Conservation (phyloP, 2,797 vertebrate species). For the Pterois miles region DNA sequence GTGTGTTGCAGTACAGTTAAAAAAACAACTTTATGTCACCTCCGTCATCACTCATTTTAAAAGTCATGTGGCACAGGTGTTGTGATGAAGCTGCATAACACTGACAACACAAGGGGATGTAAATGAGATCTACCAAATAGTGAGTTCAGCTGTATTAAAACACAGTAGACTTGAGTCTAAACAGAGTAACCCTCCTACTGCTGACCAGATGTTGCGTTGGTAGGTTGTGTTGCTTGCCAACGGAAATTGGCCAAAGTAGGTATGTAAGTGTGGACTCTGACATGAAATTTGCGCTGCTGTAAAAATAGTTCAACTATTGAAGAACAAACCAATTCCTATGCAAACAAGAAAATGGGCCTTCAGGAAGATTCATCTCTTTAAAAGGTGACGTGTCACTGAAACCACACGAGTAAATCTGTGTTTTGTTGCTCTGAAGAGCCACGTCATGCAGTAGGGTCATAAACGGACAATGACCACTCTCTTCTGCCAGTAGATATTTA, state of each 20-base stretch:
- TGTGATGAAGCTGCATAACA: not conserved
- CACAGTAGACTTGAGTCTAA: not conserved
- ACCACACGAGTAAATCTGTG: conserved; percentile 18
- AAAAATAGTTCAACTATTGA: no score
- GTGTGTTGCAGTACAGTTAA: not conserved
- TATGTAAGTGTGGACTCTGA: not conserved
- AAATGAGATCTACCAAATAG: not conserved
- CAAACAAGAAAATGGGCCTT: not conserved
- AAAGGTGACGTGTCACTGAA: conserved; percentile 12
- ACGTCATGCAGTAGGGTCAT: conserved; percentile 31
- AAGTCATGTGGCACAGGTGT: not conserved
- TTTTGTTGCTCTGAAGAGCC: conserved; percentile 8
- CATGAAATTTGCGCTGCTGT: not conserved
- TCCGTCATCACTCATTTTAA: not conserved
- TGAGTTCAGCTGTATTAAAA: not conserved
- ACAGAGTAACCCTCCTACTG: not conserved
- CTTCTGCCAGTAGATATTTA: conserved; percentile 45
- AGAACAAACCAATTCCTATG: not conserved
- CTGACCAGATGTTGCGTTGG: conserved; percentile 4
- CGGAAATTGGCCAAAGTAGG: not conserved
- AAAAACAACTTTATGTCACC: not conserved
- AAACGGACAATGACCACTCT: conserved; percentile 22
- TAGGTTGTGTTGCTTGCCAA: not conserved
- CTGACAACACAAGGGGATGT: not conserved
- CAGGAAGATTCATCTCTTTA: conserved; percentile 5